A percentile compares a stretch with the other conserved stretches of the same genome.
These are phyloP conservation scores for Platyscapa corneri DNA, from an alignment of 1,140 invertebrate species.

Conservation along the genomic window DNA sequence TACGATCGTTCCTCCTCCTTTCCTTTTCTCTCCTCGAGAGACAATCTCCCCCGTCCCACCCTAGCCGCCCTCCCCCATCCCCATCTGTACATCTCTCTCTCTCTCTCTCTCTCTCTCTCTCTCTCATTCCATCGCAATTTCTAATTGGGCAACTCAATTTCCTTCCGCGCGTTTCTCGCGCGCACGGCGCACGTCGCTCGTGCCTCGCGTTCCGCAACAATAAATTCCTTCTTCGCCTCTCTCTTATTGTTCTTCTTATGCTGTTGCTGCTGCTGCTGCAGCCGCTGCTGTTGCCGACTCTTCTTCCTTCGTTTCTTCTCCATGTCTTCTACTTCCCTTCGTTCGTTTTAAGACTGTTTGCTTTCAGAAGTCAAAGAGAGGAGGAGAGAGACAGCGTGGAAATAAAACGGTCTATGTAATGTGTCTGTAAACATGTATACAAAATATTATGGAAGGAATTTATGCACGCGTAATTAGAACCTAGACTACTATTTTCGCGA, in stretches of 20 bases:
- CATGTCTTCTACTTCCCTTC: neutral
- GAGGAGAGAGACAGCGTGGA: neutral
- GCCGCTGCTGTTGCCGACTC: neutral
- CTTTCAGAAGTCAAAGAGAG: slow-evolving; percentile 12
- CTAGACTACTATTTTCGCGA: neutral
- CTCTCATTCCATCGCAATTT: slow-evolving; percentile 54
- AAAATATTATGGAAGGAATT: slow-evolving; percentile 5
- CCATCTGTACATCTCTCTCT: too few relatives aligned
- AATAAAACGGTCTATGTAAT: neutral
- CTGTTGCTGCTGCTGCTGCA: too few relatives aligned
- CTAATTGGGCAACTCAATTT: slow-evolving; percentile 70
- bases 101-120: too few relatives aligned
- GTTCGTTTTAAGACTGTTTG: neutral
- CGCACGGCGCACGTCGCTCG: slow-evolving; percentile 45
- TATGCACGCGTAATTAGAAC: neutral
- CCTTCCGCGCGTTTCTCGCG: slow-evolving; percentile 65
- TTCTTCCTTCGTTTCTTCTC: neutral
- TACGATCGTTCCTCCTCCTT: slow-evolving; percentile 10
- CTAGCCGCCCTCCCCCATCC: neutral
- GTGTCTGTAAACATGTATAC: neutral
- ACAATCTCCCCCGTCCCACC: neutral
- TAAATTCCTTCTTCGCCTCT: slow-evolving; percentile 22
- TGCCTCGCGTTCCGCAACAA: slow-evolving; percentile 22
- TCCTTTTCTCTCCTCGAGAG: neutral
- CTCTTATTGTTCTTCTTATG: neutral